Conservation (phyloP, 2,888 invertebrate species). For the Hypercompe scribonia region DNA sequence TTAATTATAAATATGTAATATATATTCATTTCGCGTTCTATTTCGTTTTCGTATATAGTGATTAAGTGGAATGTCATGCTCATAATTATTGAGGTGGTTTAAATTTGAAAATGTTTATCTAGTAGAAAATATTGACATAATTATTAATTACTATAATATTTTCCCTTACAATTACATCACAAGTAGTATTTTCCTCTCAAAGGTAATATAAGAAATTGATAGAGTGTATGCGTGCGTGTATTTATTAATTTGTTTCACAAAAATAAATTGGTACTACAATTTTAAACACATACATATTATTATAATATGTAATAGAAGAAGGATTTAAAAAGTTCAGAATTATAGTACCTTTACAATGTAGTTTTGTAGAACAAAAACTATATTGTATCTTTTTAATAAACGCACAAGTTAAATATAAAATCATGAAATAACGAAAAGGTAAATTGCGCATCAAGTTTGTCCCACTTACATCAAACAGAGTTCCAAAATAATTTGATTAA, state of each 20-base stretch:
- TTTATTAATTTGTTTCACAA: too few relatives aligned
- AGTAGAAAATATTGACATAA: background rate
- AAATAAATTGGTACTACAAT: too few relatives aligned
- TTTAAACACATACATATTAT: too few relatives aligned
- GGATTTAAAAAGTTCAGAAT: too few relatives aligned
- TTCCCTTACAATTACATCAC: background rate
- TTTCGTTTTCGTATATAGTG: background rate
- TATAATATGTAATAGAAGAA: too few relatives aligned
- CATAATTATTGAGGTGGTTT: background rate
- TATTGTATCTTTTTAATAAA: background rate
- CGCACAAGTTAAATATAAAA: background rate
- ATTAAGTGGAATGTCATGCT: constrained; percentile 1
- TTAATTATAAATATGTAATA: background rate
- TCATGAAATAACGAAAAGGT: background rate
- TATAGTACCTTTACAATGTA: background rate
- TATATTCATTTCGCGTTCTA: constrained; percentile 1
- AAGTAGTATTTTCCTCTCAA: background rate
- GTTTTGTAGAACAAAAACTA: background rate
- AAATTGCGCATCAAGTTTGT: background rate
- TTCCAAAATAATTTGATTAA: background rate
- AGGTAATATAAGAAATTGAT: background rate
- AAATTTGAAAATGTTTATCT: background rate
- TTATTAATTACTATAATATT: background rate
- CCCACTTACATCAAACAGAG: background rate
- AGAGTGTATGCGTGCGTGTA: too few relatives aligned